Base-by-base conservation (phyloP, 2,888 invertebrate species). In the Elaeidobius kamerunicus region DNA sequence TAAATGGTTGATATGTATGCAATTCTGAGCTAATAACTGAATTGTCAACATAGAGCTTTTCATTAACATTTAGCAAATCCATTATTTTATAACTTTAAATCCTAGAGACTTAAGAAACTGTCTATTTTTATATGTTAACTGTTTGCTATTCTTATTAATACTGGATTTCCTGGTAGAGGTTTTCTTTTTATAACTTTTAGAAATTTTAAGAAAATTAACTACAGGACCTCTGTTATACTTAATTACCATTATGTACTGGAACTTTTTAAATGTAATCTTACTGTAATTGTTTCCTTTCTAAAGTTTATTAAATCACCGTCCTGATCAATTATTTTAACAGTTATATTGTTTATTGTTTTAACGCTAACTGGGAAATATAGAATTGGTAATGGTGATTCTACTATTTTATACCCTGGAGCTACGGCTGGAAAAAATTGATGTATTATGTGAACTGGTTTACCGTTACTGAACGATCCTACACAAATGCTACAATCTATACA, bases 361-460 rank as follows among this genome's bases (percentile, higher is more conserved):
- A 58, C 56, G 43, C 57, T 65, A 14, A 69, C 60, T 23, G 67
- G 68, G 48, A 69, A 63, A 64, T 70, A 70, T 44, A 69, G 63
- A 15, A 68, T 62, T 55, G 63, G 65, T 46, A 46, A 52, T 3
- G 67, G 68, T 12, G 62, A 60, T 60, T 70, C 69, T 38, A 66
- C 58, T 42, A 69, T 65, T 63, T 68, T 67, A 64, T 66, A 69
- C n/a, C 69, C 69, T 6, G 67, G 63, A 16, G 59, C 54, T 11
- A 64, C 64, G 20, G 53, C 57, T 9, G 65, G 65, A 39, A 44
- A 52, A 52, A 57, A 57, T 19, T 52, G 34, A 47, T 40, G 63
- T 65, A 63, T 67, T 67, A 52, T 52, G 34, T 59, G 57, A 3
- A 52, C 49, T 3, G 41, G 48, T 18, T 46, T 15, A 11, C 48